These are phyloP conservation scores for Ceratoteleas bidentatus DNA, from an alignment of 1,140 invertebrate genomes.

Conservation along the genomic window DNA sequence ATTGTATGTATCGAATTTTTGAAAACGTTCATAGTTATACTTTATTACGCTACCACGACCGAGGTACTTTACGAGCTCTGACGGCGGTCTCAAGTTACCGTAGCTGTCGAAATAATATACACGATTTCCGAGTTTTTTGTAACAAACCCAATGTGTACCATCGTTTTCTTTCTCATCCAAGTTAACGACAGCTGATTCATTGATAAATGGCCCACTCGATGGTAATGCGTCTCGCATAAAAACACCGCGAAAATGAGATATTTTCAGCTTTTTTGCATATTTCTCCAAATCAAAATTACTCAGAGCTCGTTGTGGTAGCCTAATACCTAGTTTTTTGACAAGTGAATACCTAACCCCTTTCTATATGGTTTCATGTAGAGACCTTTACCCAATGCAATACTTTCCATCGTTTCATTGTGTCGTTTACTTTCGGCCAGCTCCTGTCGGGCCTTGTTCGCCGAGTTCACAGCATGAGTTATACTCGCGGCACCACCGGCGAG, in stretches of 20 bases:
- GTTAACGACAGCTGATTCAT: slow-evolving; percentile 71
- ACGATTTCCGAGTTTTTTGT: slow-evolving; percentile 63
- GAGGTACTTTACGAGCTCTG: slow-evolving; percentile 66
- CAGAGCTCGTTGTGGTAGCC: slow-evolving; percentile 40
- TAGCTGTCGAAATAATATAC: slow-evolving; percentile 71
- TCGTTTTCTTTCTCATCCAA: slow-evolving; percentile 60
- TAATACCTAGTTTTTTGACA: slow-evolving; percentile 50
- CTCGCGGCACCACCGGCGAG: slow-evolving; percentile 12
- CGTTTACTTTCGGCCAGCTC: slow-evolving; percentile 56
- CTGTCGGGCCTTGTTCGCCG: slow-evolving; percentile 1
- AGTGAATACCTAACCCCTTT: slow-evolving; percentile 64
- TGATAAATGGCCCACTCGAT: slow-evolving; percentile 44
- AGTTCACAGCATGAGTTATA: slow-evolving; percentile 24
- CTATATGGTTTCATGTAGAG: slow-evolving; percentile 73
- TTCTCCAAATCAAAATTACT: slow-evolving; percentile 53
- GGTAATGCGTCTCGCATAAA: slow-evolving; percentile 59
- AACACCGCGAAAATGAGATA: slow-evolving; percentile 48
- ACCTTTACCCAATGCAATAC: slow-evolving; percentile 69
- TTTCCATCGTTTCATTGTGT: slow-evolving; percentile 70
- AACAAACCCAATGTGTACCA: slow-evolving; percentile 73
- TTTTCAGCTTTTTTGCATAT: slow-evolving; percentile 63
- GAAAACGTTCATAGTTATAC: slow-evolving; percentile 63
- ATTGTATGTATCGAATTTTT: slow-evolving; percentile 52
- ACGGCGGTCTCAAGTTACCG: slow-evolving; percentile 66
- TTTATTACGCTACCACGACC: slow-evolving; percentile 36